Base-by-base conservation (phyloP, 2,888 invertebrate genomes). In the Mylabris sibirica region DNA sequence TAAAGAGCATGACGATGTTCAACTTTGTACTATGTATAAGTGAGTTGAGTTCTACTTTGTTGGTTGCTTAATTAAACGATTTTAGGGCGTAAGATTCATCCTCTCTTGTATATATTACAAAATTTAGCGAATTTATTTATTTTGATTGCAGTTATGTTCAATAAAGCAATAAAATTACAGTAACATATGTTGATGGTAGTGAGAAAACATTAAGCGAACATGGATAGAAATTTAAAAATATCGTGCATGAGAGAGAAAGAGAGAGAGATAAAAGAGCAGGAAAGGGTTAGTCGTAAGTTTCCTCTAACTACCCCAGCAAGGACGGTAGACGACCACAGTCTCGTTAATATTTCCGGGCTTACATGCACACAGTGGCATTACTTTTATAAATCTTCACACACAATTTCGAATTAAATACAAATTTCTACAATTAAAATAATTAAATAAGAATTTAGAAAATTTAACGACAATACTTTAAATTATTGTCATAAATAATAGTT, bases 1-100 rank as follows among this genome's bases (percentile, higher is more conserved):
- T 87, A 87, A 87, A 87, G 86, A 87, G 85, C 85, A 80, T 78
- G 78, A 81, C 78, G 78, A 81, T 81, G 76, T 79, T 76, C 72
- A 9, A 24, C 14, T 53, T 34, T 17, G 60, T 63, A 35, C 53
- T n/a, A n/a, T 44, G 44, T 59, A n/a, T n/a, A 22, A 30, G 60
- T 35, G 64, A 67, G 64, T 69, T 68, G 76, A 74, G 73, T 77
- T 75, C 77, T 76, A 75, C 74, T 72, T 75, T 69, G 73, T 76
- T 75, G 75, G 75, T 77, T 79, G 79, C 79, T 79, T 80, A 80
- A 80, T 80, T 80, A 80, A 80, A 79, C 72, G 62, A 59, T 64
- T 24, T 57, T 24, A 12, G 1, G 2, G 44, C 1, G 3, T 3
- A 1, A 14, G 11, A n/a, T 20, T 20, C 0, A 20, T 49, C 20